phyloP scores from a whole-genome alignment of 2,888 invertebrate species.

The Aphodius granarius region DNA sequence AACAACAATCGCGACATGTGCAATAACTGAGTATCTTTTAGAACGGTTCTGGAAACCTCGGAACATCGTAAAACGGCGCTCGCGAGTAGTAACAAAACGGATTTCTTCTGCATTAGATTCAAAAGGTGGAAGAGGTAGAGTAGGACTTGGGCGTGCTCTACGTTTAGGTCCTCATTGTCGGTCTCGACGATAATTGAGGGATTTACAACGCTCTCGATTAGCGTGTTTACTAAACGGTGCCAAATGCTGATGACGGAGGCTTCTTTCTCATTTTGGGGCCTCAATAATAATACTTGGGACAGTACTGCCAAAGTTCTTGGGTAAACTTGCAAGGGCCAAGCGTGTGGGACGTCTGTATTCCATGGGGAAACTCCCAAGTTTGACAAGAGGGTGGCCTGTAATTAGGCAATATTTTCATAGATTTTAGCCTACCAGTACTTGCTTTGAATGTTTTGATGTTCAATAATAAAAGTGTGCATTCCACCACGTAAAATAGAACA shows the following conservation, averaged over 20 bases:
- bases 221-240: conserved; percentile 85
- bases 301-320: conserved; percentile 79
- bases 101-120: conserved; percentile 95
- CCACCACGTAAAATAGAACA: no score
- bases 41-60: conserved; percentile 62
- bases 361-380: conserved; percentile 77
- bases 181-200: conserved; percentile 65
- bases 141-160: conserved; percentile 92
- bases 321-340: conserved; percentile 79
- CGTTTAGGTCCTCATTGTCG: conserved; percentile 88
- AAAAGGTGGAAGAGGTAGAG: conserved; percentile 93
- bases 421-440: no score
- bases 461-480: no score
- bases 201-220: conserved; percentile 83
- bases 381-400: conserved; percentile 63
- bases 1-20: conserved; percentile 81
- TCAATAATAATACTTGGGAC: conserved; percentile 78
- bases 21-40: conserved; percentile 73
- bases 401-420: neutral
- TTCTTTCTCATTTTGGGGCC: conserved; percentile 85
- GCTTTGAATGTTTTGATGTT: no score
- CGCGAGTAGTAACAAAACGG: conserved; percentile 81
- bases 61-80: conserved; percentile 72
- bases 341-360: conserved; percentile 63
- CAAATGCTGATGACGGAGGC: conserved; percentile 89